phyloP scores from a whole-genome alignment of 2,113 vertebrate genomes.

The Entomyzon cyanotis region DNA sequence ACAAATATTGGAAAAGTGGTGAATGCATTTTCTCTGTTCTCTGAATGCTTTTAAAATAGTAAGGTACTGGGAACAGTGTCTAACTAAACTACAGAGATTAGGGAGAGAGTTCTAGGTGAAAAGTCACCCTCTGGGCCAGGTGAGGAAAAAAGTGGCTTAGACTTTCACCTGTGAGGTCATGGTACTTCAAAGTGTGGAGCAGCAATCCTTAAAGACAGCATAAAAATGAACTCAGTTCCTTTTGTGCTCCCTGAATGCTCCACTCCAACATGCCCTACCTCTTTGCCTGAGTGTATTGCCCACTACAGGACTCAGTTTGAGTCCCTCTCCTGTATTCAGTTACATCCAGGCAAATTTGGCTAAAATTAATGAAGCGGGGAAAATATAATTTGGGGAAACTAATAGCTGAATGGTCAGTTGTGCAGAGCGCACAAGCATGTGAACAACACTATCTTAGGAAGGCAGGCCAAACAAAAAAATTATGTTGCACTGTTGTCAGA shows the following conservation, averaged over 20 bases:
- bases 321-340: not conserved
- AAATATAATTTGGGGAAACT: not conserved
- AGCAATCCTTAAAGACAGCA: not conserved
- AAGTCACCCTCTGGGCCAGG: not conserved
- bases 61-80: not conserved
- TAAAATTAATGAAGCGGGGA: not conserved
- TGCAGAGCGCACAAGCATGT: not conserved
- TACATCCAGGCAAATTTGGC: not conserved
- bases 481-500: not conserved
- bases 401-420: not conserved
- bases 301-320: not conserved
- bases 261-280: not conserved
- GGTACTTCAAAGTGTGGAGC: not conserved
- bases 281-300: not conserved
- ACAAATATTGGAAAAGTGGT: conserved; percentile 15
- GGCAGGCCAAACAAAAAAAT: not conserved
- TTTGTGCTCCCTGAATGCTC: not conserved
- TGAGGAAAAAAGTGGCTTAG: not conserved
- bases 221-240: not conserved
- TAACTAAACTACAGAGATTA: not conserved
- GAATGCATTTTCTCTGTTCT: not conserved
- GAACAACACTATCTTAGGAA: not conserved
- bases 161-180: not conserved
- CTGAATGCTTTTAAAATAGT: not conserved
- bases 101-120: not conserved